Conservation (phyloP, 2,888 invertebrate genomes). For the Podotricha telesiphe region DNA sequence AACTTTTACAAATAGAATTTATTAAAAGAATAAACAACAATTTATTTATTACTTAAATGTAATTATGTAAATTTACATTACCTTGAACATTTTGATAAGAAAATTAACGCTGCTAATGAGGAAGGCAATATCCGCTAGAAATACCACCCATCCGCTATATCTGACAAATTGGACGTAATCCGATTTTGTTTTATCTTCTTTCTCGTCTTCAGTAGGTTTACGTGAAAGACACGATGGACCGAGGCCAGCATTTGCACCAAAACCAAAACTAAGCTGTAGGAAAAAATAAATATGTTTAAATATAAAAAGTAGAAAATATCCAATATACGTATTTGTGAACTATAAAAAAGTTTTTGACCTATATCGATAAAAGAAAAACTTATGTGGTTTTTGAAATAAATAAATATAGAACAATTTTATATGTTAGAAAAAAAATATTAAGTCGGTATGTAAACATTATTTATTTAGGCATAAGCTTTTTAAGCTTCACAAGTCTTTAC, state of each 20-base stretch:
- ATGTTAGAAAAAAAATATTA: no score
- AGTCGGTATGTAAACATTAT: no score
- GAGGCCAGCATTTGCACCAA: slow-evolving; percentile 62
- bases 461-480: no score
- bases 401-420: no score
- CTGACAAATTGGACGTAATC: slow-evolving; percentile 48
- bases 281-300: background rate
- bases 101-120: slow-evolving; percentile 53
- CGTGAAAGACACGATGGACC: slow-evolving; percentile 56
- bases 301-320: no score
- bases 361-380: no score
- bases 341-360: no score
- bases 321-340: no score
- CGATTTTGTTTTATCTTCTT: slow-evolving; percentile 32
- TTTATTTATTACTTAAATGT: background rate
- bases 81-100: slow-evolving; percentile 55
- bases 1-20: background rate
- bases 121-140: slow-evolving; percentile 54
- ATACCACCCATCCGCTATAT: slow-evolving; percentile 58
- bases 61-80: slow-evolving; percentile 40
- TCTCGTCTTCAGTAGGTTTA: slow-evolving; percentile 6
- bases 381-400: no score
- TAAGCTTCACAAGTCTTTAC: no score
- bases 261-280: slow-evolving; percentile 66
- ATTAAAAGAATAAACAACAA: background rate